These are phyloP conservation scores for Mya arenaria DNA, from an alignment of 1,140 invertebrate species.

Conservation along the genomic window DNA sequence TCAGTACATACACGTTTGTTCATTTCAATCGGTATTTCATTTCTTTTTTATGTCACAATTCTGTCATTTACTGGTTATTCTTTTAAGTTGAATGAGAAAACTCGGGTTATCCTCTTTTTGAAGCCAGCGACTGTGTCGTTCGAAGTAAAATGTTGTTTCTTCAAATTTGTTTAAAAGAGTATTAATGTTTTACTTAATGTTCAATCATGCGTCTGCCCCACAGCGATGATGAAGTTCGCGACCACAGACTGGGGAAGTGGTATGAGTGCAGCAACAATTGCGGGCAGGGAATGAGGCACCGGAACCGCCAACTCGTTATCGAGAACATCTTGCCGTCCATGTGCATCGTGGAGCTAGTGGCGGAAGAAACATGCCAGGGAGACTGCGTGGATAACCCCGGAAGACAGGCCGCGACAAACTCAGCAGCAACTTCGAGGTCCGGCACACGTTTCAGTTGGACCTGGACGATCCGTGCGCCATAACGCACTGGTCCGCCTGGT, in stretches of 20 bases:
- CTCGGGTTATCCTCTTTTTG: no score
- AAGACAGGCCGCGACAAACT: constrained; percentile 78
- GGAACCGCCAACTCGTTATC: constrained; percentile 82
- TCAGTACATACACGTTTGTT: no score
- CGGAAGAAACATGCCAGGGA: constrained; percentile 80
- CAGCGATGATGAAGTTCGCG: constrained; percentile 82
- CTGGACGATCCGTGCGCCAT: constrained; percentile 79
- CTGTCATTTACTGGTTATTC: no score
- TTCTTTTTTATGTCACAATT: no score
- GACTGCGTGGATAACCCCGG: no score
- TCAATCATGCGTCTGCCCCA: constrained; percentile 36
- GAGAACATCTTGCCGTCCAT: constrained; percentile 81
- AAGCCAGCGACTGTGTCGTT: no score
- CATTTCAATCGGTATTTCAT: no score
- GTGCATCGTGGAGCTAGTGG: constrained; percentile 79
- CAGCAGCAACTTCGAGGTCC: constrained; percentile 73
- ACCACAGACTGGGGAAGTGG: constrained; percentile 84
- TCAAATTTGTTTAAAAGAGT: no score
- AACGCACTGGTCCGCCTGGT: constrained; percentile 84
- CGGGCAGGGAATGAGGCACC: constrained; percentile 82
- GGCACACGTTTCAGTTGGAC: constrained; percentile 60
- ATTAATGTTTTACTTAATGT: no score
- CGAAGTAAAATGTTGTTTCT: no score
- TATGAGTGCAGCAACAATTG: constrained; percentile 84
- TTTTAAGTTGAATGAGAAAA: no score